These are phyloP conservation scores for Portevinia maculata DNA, from an alignment of 2,888 invertebrate species.

Conservation along the genomic window DNA sequence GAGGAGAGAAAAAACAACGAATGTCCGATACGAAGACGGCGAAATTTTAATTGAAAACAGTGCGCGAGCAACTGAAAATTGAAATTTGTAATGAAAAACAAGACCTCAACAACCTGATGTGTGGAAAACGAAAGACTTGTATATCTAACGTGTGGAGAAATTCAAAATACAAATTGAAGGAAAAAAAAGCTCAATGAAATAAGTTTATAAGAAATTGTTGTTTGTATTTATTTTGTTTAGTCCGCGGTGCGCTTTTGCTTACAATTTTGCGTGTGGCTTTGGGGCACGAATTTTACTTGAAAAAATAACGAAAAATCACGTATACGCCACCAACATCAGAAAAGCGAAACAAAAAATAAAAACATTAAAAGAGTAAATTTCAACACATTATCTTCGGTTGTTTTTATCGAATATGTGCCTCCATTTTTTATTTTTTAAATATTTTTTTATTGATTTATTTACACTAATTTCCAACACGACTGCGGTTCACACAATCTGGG, in stretches of 20 bases:
- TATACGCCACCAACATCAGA: conserved; percentile 66
- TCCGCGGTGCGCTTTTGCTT: conserved; percentile 43
- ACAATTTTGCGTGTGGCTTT: conserved; percentile 50
- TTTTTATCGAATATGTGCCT: conserved; percentile 60
- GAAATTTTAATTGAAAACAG: conserved; percentile 54
- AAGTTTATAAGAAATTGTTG: conserved; percentile 47
- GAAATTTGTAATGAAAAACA: conserved; percentile 29
- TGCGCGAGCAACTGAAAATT: conserved; percentile 56
- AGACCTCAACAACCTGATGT: conserved; percentile 29
- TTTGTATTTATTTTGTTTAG: conserved; percentile 47
- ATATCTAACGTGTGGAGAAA: conserved; percentile 38
- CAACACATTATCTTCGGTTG: conserved; percentile 66
- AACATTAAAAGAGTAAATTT: conserved; percentile 50
- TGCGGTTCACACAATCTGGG: conserved; percentile 28
- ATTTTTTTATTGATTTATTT: conserved; percentile 53
- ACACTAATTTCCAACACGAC: conserved; percentile 45
- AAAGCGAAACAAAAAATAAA: conserved; percentile 27
- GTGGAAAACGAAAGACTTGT: conserved; percentile 41
- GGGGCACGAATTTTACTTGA: conserved; percentile 57
- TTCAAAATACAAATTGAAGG: conserved; percentile 4
- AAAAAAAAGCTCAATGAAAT: conserved; percentile 58
- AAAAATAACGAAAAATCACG: conserved; percentile 49
- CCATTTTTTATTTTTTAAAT: conserved; percentile 6
- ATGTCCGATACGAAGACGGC: conserved; percentile 20
- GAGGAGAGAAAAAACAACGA: not conserved